These are phyloP conservation scores for Sebastiscus albofasciatus DNA, from an alignment of 2,797 vertebrate genomes.

Conservation along the genomic window DNA sequence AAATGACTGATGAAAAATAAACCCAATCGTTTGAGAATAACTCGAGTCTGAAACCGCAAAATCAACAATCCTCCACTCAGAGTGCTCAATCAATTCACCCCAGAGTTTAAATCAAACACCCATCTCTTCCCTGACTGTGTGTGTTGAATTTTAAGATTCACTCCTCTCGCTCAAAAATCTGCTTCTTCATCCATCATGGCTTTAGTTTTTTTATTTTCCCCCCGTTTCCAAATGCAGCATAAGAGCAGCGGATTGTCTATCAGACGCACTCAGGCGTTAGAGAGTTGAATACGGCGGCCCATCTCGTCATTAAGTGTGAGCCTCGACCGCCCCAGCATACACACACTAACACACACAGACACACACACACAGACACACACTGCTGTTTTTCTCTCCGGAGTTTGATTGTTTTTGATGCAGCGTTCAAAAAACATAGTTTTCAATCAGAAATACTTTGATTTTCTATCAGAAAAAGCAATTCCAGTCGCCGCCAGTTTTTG, in stretches of 20 bases:
- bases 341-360: neutral
- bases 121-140: neutral
- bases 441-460: constrained; percentile 65
- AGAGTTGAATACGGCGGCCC: constrained; percentile 1
- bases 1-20: constrained; percentile 9
- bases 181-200: constrained; percentile 5
- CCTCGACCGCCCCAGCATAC: neutral
- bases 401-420: constrained; percentile 56
- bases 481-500: constrained; percentile 9
- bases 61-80: neutral
- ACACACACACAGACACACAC: neutral
- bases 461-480: constrained; percentile 57
- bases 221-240: constrained; percentile 2
- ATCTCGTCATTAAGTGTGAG: constrained; percentile 8
- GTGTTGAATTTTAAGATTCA: neutral
- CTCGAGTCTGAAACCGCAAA: neutral
- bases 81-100: constrained; percentile 22
- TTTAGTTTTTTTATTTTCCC: neutral
- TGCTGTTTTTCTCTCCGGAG: constrained; percentile 6
- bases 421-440: constrained; percentile 44
- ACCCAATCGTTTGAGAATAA: neutral
- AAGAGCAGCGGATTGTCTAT: constrained; percentile 10
- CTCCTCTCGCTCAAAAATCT: neutral
- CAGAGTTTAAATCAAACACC: constrained; percentile 1
- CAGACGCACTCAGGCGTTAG: constrained; percentile 1